Base-by-base conservation (phyloP, 2,113 vertebrate genomes). In the Fulica atra region DNA sequence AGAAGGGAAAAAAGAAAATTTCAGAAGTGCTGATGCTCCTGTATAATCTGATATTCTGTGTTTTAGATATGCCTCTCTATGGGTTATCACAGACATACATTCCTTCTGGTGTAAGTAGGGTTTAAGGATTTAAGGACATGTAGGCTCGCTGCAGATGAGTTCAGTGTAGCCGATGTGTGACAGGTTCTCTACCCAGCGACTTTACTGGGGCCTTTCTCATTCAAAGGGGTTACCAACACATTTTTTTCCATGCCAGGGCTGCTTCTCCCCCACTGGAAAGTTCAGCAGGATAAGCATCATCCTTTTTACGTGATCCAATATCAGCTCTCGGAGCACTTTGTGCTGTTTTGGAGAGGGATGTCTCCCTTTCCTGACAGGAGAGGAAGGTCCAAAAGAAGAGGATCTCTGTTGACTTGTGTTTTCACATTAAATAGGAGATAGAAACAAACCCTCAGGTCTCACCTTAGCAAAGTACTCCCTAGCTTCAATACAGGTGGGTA, bases 21-120 rank as follows among this genome's bases (percentile, higher is more conserved):
- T 88, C 60, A 83, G 71, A 88, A 89, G 72, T 80, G 64, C 33
- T 80, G 88, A 89, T 72, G 84, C 10, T 91, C 40, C 60, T 36
- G 3, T 66, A 40, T 81, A 70, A 63, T 78, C 61, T 78, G 83
- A 73, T 88, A 63, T 11, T 36, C 60, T 71, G 35, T 59, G 68
- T 71, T 51, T 50, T 83, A 56, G 56, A 76, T 83, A 66, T 84
- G n/a, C 51, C n/a, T 81, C 42, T 83, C 36, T 72, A 51, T 77
- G 50, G 31, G n/a, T 92, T 71, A 92, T n/a, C 60, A 65, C 38
- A 81, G 69, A 90, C 91, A 78, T 59, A 25, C 64, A 68, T 83
- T 81, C 56, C 28, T 92, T 84, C 60, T 87, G 21, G 31, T 81
- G 5, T 63, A 84, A 84, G 3, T 16, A 40, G 46, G 44, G 36